Base-by-base conservation (phyloP, 2,888 invertebrate species). In the Drosophila parthenogenetica region DNA sequence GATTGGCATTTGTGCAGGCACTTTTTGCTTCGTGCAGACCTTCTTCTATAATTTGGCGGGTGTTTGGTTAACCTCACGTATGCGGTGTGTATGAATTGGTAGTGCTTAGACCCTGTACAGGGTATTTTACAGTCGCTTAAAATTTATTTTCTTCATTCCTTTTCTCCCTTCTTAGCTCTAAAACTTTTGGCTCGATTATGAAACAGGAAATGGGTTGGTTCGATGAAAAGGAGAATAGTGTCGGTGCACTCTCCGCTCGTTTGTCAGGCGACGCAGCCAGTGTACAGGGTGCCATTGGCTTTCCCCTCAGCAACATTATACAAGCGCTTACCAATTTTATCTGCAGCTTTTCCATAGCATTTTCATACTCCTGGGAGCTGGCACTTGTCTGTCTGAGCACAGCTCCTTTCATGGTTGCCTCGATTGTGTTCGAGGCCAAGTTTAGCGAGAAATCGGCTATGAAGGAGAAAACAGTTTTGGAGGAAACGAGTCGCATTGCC, bases 201-300 rank as follows among this genome's bases (percentile, higher is more conserved):
- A 91, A 93, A 39, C 96, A 96, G 90, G 96, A 96, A 81, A 95
- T 96, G 83, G 95, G 94, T 8, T 96, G 96, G 95, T 96, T 94
- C 87, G 96, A 96, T 86, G 93, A 94, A 42, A 93, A 95, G 0
- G 79, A 91, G 1, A 95, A 96, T 89, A 95, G 95, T 37, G 94
- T 95, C 0, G 96, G 96, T 0, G 94, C 95, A 0, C 90, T 96
- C 0, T 95, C 95, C 65, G 94, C 95, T 0, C 92, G 95, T 3
- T 91, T 96, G 0, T 94, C 96, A 0, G 94, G 95, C 0, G 96
- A 96, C 87, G 95, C 95, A 0, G 94, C 95, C 0, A 95, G 94
- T 16, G 94, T 96, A 0, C 95, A 96, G 90, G 95, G 95, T 25
- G 95, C 95, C 0, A 95, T 95, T 1, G 96, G 96, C 0, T 94